Conservation (phyloP, 2,797 vertebrate genomes). For the Artibeus lituratus region DNA sequence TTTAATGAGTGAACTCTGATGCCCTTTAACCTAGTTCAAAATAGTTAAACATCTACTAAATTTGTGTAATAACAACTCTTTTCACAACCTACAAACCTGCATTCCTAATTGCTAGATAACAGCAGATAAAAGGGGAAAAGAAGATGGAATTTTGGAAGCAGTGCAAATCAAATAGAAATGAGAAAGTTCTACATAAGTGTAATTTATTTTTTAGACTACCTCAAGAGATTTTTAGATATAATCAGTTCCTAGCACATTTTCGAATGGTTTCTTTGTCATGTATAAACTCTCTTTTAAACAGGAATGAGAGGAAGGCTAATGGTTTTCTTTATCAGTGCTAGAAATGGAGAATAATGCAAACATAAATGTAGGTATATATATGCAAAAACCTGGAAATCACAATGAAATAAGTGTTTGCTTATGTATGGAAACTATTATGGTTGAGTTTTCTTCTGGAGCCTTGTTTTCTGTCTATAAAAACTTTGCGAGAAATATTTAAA, state of each 20-base stretch:
- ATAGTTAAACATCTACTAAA: not conserved
- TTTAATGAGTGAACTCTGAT: not conserved
- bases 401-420: not conserved
- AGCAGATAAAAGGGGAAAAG: not conserved
- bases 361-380: constrained; percentile 6
- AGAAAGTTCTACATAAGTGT: constrained; percentile 29
- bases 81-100: not conserved
- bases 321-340: constrained; percentile 46
- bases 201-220: constrained; percentile 52
- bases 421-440: not conserved
- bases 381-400: constrained; percentile 46
- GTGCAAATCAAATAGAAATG: constrained; percentile 49
- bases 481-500: not conserved
- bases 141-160: constrained; percentile 22
- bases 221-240: constrained; percentile 24
- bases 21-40: not conserved
- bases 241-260: not conserved
- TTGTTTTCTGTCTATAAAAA: not conserved
- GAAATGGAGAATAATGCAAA: constrained; percentile 25
- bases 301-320: constrained; percentile 26
- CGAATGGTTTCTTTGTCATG: not conserved
- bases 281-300: not conserved
- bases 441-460: not conserved
- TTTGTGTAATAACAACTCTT: not conserved
- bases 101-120: constrained; percentile 18